Evolutionary conservation across 2,113 vertebrate species (phyloP).

Genomic region (Petromus typicus): DNA sequence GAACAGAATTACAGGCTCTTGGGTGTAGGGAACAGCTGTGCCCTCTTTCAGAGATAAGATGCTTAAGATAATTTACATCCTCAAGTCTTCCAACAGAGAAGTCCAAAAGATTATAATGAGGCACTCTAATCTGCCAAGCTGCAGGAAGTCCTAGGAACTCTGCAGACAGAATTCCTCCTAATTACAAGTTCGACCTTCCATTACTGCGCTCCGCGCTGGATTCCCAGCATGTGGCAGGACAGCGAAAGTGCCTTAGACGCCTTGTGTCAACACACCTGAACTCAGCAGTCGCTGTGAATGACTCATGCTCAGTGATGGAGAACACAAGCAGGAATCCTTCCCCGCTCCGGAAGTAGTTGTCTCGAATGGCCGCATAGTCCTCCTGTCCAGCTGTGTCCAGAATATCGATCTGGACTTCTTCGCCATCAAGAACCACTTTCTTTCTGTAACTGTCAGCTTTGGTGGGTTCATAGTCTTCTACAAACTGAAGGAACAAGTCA

Average conservation of each 20-base stretch:
- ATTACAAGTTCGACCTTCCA: background rate
- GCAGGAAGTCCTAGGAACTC: background rate
- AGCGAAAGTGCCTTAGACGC: too few relatives aligned
- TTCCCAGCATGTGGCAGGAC: accelerated
- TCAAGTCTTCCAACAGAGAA: conserved; percentile 11
- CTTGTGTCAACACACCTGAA: conserved; percentile 89
- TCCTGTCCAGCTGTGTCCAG: conserved; percentile 94
- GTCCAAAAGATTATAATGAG: background rate
- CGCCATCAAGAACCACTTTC: conserved; percentile 98
- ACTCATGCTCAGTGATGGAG: conserved; percentile 97
- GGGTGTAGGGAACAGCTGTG: background rate
- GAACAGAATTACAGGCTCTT: background rate
- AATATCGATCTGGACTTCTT: conserved; percentile 99
- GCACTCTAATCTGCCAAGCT: background rate
- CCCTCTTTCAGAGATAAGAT: background rate
- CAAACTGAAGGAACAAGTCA: conserved; percentile 89
- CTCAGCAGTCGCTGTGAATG: conserved; percentile 94
- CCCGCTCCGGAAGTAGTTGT: conserved; percentile 99
- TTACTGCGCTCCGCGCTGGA: background rate
- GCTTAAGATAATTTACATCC: conserved; percentile 21
- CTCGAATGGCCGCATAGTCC: conserved; percentile 98
- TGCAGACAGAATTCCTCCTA: background rate
- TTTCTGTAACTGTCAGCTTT: conserved; percentile 99
- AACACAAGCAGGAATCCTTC: conserved; percentile 98
- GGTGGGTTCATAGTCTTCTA: conserved; percentile 99